Evolutionary conservation across 1,140 invertebrate genomes (phyloP), one percentile per base, ranked within the genome.

Genomic region (Pentalonia nigronervosa): DNA sequence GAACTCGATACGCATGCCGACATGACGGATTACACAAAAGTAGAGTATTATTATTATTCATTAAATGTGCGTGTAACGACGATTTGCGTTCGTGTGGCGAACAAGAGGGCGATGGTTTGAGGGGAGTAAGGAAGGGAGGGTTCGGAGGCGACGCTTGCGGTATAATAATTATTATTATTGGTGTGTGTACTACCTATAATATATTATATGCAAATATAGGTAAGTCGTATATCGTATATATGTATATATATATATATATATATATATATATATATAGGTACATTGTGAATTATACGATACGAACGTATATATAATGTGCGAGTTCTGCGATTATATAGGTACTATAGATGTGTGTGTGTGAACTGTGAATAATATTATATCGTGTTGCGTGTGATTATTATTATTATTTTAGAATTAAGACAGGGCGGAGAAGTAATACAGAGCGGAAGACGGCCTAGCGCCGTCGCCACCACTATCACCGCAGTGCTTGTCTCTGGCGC

Each of bases 11-110:
- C 60, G 60, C 4, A 41, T 41, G 60, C 60, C 60, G 60, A 76
- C 60, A 76, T 76, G 60, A 17, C 30, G 60, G 60, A 76, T 76
- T 76, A 76, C 60, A 76, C 30, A 76, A 34, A n/a, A 76, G 60
- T 76, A 30, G 25, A 67, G 60, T 67, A 67, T 67, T 67, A 76
- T 34, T 34, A 60, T 25, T 30, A 67, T 76, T 76, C 20, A 76
- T 76, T 76, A 34, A 76, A 76, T 76, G 60, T 76, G 60, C n/a
- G 60, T 76, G 60, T n/a, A 76, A 76, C 60, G 60, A 76, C 60
- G 60, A 76, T 76, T 30, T 30, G 60, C 17, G 60, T 76, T n/a
- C 60, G 60, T 76, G 30, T 30, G 60, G 3, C 11, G 4, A 30
- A 3, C 30, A n/a, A 11, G 60, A n/a, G 30, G 60, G 60, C 3